Percentiles rank a stretch among this genome's conserved stretches.
These are phyloP conservation scores for Clitarchus hookeri DNA, from an alignment of 2,888 invertebrate species.

Conservation along the genomic window DNA sequence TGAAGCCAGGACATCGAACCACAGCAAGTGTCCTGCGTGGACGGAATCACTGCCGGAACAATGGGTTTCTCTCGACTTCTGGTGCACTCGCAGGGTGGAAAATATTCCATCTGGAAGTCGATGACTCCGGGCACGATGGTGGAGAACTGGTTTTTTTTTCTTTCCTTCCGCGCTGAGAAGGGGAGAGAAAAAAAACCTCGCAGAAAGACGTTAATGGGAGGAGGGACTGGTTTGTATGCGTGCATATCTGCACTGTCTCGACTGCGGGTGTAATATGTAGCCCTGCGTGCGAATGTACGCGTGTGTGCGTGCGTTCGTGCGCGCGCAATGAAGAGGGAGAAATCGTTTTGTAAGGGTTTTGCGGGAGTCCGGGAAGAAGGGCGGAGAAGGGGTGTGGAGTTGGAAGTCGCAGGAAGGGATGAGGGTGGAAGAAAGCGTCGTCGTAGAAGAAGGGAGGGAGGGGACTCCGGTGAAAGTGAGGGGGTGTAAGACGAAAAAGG, in stretches of 20 bases:
- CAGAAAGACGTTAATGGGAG: not conserved
- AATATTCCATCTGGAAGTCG: not conserved
- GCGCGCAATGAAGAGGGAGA: constrained; percentile 41
- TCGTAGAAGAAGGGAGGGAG: not conserved
- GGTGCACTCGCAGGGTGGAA: not conserved
- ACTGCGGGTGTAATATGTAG: constrained; percentile 4
- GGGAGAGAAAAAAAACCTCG: not conserved
- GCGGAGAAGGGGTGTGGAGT: not conserved
- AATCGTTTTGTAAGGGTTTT: constrained; percentile 45
- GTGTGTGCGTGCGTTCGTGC: constrained; percentile 33
- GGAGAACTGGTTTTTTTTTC: not conserved
- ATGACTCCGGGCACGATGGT: not conserved
- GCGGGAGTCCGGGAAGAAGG: constrained; percentile 34
- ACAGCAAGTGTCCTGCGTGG: not conserved
- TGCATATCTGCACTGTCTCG: constrained; percentile 9
- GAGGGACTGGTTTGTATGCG: constrained; percentile 14
- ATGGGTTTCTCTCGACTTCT: not conserved
- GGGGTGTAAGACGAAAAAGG: not conserved
- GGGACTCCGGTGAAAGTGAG: constrained; percentile 10
- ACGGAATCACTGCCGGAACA: not conserved
- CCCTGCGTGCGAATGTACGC: constrained; percentile 29
- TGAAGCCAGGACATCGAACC: not conserved
- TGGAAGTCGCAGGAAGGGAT: not conserved
- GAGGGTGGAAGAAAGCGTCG: constrained; percentile 5
- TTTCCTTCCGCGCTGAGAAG: not conserved